Conservation (phyloP, 2,888 invertebrate species). For the Athalia rosae region DNA sequence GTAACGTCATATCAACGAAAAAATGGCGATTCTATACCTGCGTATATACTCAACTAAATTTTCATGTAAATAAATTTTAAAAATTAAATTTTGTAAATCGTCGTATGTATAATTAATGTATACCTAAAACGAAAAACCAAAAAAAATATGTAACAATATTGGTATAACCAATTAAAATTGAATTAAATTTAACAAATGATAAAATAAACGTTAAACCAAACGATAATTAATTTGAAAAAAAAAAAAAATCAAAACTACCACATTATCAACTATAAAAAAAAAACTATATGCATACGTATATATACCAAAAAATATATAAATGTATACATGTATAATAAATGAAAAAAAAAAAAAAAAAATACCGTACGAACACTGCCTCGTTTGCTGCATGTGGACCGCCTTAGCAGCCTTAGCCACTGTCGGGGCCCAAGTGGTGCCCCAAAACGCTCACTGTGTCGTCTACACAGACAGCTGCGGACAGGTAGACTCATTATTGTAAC, state of each 20-base stretch:
- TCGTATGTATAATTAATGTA: background rate
- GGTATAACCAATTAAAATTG: background rate
- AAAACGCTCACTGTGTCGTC: constrained; percentile 94
- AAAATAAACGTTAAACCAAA: background rate
- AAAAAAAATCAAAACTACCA: constrained; percentile 3
- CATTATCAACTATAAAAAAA: background rate
- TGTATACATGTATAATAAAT: constrained; percentile 39
- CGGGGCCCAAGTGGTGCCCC: constrained; percentile 82
- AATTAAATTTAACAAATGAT: background rate
- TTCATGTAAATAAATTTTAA: too few relatives aligned
- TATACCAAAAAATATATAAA: constrained; percentile 16
- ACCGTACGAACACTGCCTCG: constrained; percentile 74
- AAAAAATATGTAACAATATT: constrained; percentile 3
- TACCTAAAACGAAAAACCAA: background rate
- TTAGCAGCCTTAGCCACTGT: constrained; percentile 77
- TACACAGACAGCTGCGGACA: constrained; percentile 97
- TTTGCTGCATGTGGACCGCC: constrained; percentile 78
- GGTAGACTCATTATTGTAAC: constrained; percentile 80
- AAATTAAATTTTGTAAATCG: too few relatives aligned
- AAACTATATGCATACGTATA: background rate
- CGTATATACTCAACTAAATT: too few relatives aligned
- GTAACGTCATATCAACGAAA: too few relatives aligned
- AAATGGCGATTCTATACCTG: too few relatives aligned
- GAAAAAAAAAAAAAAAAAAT: background rate
- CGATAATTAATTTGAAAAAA: background rate